Evolutionary conservation across 2,888 invertebrate genomes (phyloP).

Genomic region (Nudaria mundana): DNA sequence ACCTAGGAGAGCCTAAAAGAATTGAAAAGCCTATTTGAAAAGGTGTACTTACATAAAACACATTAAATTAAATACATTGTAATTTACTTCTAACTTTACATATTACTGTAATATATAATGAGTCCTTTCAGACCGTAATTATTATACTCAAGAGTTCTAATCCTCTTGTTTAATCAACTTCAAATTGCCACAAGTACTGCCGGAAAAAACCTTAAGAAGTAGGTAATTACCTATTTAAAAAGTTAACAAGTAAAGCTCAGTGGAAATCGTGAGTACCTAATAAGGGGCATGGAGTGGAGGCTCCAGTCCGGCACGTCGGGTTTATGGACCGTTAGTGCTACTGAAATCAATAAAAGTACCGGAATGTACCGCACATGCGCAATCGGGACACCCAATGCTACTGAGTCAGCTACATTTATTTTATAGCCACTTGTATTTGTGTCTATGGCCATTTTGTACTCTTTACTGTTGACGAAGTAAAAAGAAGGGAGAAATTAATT

Average conservation of each 20-base stretch:
- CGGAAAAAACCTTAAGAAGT: conserved; percentile 33
- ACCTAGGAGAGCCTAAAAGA: no score
- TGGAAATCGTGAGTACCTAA: conserved; percentile 74
- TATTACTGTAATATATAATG: conserved; percentile 4
- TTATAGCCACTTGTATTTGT: conserved; percentile 81
- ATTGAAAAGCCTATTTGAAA: no score
- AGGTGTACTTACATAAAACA: no score
- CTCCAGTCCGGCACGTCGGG: conserved; percentile 75
- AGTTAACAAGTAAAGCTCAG: conserved; percentile 72
- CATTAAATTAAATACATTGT: no score
- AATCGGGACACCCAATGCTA: conserved; percentile 53
- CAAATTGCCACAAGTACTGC: conserved; percentile 22
- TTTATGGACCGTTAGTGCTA: conserved; percentile 84
- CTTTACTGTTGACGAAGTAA: conserved; percentile 70
- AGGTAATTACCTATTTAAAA: conserved; percentile 56
- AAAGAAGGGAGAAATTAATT: conserved; percentile 63
- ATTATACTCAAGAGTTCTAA: conserved; percentile 20
- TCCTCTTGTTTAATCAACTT: conserved; percentile 30
- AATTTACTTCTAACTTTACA: no score
- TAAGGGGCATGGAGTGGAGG: conserved; percentile 72
- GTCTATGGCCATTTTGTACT: conserved; percentile 75
- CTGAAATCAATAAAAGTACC: conserved; percentile 87
- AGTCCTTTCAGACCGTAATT: conserved; percentile 19
- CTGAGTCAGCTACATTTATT: conserved; percentile 79
- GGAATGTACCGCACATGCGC: conserved; percentile 82